Evolutionary conservation across 2,797 vertebrate genomes (phyloP), one percentile per base, ranked within the genome.

Genomic region (Hoplostethus mediterraneus): DNA sequence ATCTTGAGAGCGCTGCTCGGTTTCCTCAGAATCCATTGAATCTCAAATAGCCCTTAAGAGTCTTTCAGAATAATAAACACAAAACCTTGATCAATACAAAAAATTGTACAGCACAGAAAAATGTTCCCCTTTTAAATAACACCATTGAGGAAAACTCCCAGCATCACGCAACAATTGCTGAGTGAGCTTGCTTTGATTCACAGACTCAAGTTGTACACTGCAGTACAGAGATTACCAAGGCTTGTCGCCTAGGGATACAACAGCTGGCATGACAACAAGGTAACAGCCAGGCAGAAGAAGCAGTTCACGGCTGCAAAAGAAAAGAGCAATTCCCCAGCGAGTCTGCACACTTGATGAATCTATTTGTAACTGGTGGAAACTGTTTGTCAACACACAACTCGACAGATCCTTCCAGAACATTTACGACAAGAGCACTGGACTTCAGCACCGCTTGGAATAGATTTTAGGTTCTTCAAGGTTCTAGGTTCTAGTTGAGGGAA

Each of bases 231-330:
- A 85, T 88, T 87, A 89, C 77, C 8, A 52, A 73, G 77, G 84
- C 82, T 83, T 83, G 85, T 90, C 72, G 77, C 88, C 88, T 56
- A 55, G 81, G 85, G 90, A 89, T 84, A 90, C 77, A 81, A 79
- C 89, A 88, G 85, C 87, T 87, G 89, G 89, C 74, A 85, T 84
- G 86, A 92, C 87, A 91, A 90, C 86, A 88, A 83, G 77, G 83
- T 76, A 84, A 64, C 76, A 81, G 79, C 67, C 70, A 86, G 72
- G 54, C 63, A 75, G 60, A 53, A 73, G 62, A 71, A 47, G 67
- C 55, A 45, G 59, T 1, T 38, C 45, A 63, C 45, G 48, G 44
- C 38, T 58, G 44, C 28, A 36, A 56, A 31, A 63, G 1, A 71
- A 80, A 80, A 78, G 67, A 73, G 85, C 62, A 79, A 75, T 73